Evolutionary conservation across 2,797 vertebrate genomes (phyloP), one percentile per base, ranked within the genome.

Genomic region (Miichthys miiuy): DNA sequence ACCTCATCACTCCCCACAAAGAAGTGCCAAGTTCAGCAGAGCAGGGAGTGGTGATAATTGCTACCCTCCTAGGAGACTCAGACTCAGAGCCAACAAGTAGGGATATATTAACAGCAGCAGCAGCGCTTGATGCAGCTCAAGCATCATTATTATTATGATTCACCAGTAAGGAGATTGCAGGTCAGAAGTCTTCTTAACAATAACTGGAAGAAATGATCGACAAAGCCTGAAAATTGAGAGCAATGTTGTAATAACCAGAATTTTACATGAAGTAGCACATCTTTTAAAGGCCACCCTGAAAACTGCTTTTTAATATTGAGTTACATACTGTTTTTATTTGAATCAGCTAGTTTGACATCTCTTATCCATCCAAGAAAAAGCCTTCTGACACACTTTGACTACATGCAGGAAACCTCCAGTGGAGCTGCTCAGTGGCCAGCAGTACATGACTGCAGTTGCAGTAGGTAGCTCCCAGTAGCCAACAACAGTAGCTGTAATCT

Each of bases 401-500:
- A 3, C 69, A 75, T 61, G 25, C 60, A 66, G 44, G 46, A 57
- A 9, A 60, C 9, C 47, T 75, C 27, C 47, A 47, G 21, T n/a
- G 46, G 44, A 72, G 56, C 54, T 47, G 30, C 68, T 80, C 64
- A 55, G 62, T n/a, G 34, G 55, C 68, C 61, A 54, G 10, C 68
- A 68, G 70, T 55, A 82, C 67, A 81, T 42, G 68, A 67, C 34
- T 77, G 30, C 52, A 69, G 67, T 27, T 82, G 71, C 60, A 79
- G 27, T 4, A 25, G 64, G 61, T 78, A 84, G 81, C 68, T 61
- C 76, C 80, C 84, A 75, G 44, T 9, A 58, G 80, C 23, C 18
- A 62, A 46, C 75, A 77, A 74, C 57, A 72, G 63, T 27, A 58
- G 69, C 78, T 68, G 42, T 57, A 80, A 68, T 87, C 73, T 75